Percentiles rank a stretch among this genome's conserved stretches.
Evolutionary conservation across 1,140 invertebrate genomes (phyloP).

Genomic region (Anthonomus grandis): DNA sequence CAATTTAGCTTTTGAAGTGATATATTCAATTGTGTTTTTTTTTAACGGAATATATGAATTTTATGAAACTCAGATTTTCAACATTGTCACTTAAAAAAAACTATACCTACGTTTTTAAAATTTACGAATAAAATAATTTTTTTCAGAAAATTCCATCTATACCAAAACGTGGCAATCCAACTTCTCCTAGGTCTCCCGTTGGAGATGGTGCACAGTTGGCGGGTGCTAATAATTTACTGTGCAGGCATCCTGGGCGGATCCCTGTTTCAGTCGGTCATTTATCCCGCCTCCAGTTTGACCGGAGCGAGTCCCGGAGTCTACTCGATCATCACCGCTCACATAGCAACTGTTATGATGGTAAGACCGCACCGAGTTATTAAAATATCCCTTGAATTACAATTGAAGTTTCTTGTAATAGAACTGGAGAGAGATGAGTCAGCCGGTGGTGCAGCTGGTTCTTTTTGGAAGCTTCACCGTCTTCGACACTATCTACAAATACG

Average conservation of each 20-base stretch:
- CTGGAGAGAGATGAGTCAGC: slow-evolving; percentile 90
- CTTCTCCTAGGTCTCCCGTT: slow-evolving; percentile 87
- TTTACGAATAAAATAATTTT: background rate
- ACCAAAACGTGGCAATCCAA: slow-evolving; percentile 89
- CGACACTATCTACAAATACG: slow-evolving; percentile 72
- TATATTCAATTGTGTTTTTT: no score
- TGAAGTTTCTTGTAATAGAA: slow-evolving; percentile 59
- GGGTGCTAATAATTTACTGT: slow-evolving; percentile 76
- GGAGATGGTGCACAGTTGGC: slow-evolving; percentile 94
- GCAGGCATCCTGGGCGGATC: slow-evolving; percentile 81
- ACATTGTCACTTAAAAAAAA: no score
- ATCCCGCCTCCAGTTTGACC: slow-evolving; percentile 80
- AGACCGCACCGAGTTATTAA: slow-evolving; percentile 31
- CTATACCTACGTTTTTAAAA: no score
- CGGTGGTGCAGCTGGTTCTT: slow-evolving; percentile 72
- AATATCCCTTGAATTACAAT: background rate
- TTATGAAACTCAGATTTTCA: no score
- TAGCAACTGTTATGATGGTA: slow-evolving; percentile 93
- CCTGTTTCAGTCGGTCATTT: slow-evolving; percentile 81
- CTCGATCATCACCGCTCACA: slow-evolving; percentile 89
- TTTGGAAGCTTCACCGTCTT: slow-evolving; percentile 66
- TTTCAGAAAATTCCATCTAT: slow-evolving; percentile 72
- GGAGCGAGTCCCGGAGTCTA: slow-evolving; percentile 97
- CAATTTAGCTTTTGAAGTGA: no score
- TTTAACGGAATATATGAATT: no score